Base-by-base conservation (phyloP, 2,113 vertebrate genomes). In the Tamias sibiricus region DNA sequence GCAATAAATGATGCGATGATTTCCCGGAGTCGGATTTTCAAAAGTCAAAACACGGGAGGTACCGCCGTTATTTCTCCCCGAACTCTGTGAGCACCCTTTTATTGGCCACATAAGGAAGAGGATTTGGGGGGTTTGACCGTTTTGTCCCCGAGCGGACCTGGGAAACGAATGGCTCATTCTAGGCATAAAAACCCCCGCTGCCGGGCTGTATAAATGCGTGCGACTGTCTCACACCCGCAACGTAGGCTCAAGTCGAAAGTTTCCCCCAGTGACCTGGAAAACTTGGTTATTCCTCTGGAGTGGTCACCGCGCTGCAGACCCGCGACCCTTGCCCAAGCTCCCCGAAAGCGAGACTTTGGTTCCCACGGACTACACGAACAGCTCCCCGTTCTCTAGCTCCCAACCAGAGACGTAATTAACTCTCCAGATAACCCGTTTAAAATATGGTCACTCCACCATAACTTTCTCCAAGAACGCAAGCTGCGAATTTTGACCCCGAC, bases 211-310 rank as follows among this genome's bases (percentile, higher is more conserved):
- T 2, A 9, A 2, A 2, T 19, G 69, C 44, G 0, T 16, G 69
- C 4, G 26, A 80, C 32, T 0, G 17, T 32, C 28, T 80, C 69
- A 0, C 69, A 1, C 0, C 20, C 28, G 35, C 32, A 0, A 47
- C 40, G 24, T 52, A 0, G 76, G 5, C 59, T 80, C 79, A 0
- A 19, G n/a, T 40, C 12, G 4, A 13, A 3, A 1, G 0, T 32
- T 20, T 6, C 30, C 66, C 66, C 62, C 49, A 0, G 54, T 8
- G 59, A 22, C 44, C 19, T 2, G 6, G 71, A 6, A 30, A 47
- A 5, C 30, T 28, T 32, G 26, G 22, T 30, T 10, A 13, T 40
- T 54, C n/a, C 57, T 52, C 44, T 3, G 49, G 22, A 35, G 32
- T 32, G 0, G 52, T 12, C 44, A 4, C n/a, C 16, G 17, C 19